Evolutionary conservation across 2,113 vertebrate species (phyloP), one percentile per base, ranked within the genome.

Genomic region (Sisor rabdophorus): DNA sequence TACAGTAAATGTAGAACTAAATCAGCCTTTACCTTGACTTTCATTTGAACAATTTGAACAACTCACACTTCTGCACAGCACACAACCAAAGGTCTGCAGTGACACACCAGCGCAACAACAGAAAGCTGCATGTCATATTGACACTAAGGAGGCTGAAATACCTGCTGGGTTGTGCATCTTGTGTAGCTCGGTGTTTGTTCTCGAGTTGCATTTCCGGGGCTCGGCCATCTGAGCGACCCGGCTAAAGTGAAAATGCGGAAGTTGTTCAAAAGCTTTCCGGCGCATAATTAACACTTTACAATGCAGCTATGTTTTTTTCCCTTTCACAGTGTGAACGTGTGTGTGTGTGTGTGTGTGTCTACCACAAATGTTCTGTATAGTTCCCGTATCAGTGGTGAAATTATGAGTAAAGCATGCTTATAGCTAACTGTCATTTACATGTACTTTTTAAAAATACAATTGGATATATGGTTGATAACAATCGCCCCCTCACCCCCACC

Each of bases 51-150:
- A 67, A 26, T 24, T 4, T 30, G 2, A 24, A 65, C 63, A 65
- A 19, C 16, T 11, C 16, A 16, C 64, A 28, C 15, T 68, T 28
- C 47, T 50, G 15, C 24, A 50, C 12, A 44, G 36, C 36, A 47
- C 17, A 73, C 71, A 36, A 56, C 16, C 30, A 26, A 58, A 47
- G 22, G 47, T 73, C 71, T 72, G 54, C 71, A 44, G 32, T 40
- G 58, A 58, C n/a, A n/a, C n/a, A n/a, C n/a, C 11, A 28, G 47
- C 17, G 22, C 48, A 50, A 68, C 64, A 19, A 28, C 44, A 65
- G 8, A 64, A 17, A 48, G 65, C 24, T 68, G 22, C 16, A 50
- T 11, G 24, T 6, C n/a, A n/a, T 19, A 17, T 7, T 2, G 6
- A 16, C 2, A 67, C 63, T 16, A 24, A 16, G 3, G 3, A 52